A percentile compares a stretch with the other conserved stretches of the same genome.
Evolutionary conservation across 2,113 vertebrate species (phyloP).

Genomic region (Junco hyemalis): DNA sequence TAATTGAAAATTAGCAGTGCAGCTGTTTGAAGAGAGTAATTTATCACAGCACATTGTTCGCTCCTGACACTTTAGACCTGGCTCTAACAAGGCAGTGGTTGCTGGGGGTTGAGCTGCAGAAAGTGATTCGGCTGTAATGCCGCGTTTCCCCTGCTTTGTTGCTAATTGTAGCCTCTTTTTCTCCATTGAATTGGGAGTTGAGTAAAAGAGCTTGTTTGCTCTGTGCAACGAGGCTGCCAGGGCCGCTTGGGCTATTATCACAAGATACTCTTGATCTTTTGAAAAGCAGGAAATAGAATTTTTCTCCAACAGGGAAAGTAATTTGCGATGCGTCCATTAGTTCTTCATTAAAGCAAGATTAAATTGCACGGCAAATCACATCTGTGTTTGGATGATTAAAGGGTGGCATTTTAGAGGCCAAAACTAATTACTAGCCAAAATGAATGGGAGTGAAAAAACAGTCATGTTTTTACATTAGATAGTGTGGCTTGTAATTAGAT

Average conservation of each 20-base stretch:
- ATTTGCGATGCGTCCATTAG: conserved; percentile 99
- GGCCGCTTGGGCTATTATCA: conserved; percentile 98
- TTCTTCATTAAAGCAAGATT: conserved; percentile 99
- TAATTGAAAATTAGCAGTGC: conserved; percentile 99
- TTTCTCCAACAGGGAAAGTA: conserved; percentile 92
- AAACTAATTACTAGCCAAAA: conserved; percentile 99
- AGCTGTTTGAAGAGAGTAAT: conserved; percentile 98
- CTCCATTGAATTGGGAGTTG: conserved; percentile 98
- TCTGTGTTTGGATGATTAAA: conserved; percentile 99
- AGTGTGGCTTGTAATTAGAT: conserved; percentile 99
- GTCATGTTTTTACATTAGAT: conserved; percentile 99
- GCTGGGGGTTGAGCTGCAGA: conserved; percentile 88
- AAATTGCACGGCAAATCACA: conserved; percentile 99
- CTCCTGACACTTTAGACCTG: conserved; percentile 94
- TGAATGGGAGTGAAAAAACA: conserved; percentile 99
- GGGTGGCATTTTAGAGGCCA: conserved; percentile 99
- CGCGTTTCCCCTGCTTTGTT: conserved; percentile 96
- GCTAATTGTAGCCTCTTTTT: conserved; percentile 93
- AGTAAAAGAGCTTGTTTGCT: conserved; percentile 99
- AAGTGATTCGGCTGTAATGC: conserved; percentile 90
- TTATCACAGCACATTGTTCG: conserved; percentile 98
- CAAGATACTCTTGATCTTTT: conserved; percentile 99
- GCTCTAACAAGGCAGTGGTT: conserved; percentile 93
- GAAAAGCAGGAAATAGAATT: conserved; percentile 99
- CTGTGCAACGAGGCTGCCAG: conserved; percentile 89